Conservation (phyloP, 2,113 vertebrate genomes). For the Xenus cinereus region DNA sequence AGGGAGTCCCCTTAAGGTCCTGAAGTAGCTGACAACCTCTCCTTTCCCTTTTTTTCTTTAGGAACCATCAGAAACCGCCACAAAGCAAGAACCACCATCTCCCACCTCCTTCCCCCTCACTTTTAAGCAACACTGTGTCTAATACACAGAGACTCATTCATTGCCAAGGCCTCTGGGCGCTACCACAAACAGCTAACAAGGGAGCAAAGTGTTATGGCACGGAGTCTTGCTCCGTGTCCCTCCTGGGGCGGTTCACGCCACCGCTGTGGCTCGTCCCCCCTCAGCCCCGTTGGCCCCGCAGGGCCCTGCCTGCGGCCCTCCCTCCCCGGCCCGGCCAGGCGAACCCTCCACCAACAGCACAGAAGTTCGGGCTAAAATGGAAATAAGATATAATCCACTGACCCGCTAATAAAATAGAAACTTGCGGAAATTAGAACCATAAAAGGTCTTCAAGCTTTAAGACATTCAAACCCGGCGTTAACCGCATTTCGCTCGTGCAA, state of each 20-base stretch:
- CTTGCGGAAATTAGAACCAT: background rate
- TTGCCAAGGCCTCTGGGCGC: background rate
- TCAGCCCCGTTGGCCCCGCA: rapidly evolving
- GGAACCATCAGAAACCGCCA: background rate
- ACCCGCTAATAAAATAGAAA: background rate
- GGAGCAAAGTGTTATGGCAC: background rate
- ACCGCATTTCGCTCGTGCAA: rapidly evolving
- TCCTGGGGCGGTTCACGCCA: background rate
- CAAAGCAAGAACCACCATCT: background rate
- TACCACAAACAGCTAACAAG: background rate
- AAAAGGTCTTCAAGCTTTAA: background rate
- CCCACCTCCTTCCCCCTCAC: background rate
- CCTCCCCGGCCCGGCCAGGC: background rate
- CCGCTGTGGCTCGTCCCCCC: background rate
- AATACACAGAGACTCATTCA: background rate
- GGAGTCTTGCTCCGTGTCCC: background rate
- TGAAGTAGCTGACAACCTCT: background rate
- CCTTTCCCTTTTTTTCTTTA: background rate
- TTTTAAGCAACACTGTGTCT: background rate
- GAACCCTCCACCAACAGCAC: background rate
- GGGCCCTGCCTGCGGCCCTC: background rate
- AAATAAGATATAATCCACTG: background rate
- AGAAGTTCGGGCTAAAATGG: background rate
- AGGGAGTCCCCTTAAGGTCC: background rate
- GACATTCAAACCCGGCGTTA: background rate